Evolutionary conservation across 2,797 vertebrate species (phyloP), one percentile per base, ranked within the genome.

Genomic region (Lateolabrax maculatus): DNA sequence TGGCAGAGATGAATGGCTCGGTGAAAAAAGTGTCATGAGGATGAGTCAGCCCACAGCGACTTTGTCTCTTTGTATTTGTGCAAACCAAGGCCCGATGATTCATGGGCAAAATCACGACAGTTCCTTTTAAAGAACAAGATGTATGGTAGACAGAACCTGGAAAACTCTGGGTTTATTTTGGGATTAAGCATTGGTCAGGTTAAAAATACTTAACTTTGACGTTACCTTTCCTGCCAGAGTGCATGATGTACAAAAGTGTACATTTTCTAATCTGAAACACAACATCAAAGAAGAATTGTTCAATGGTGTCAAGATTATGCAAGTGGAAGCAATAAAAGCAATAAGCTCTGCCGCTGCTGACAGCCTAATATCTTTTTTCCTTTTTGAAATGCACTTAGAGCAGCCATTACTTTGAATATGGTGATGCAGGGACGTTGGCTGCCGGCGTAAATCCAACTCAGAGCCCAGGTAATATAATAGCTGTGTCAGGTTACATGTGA

Each of bases 351-450:
- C 51, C 27, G 21, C 79, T 49, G 80, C 68, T 87, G 86, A 86
- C 79, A 84, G 61, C 41, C 72, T 86, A 77, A 87, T 87, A 77
- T 82, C 48, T 82, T 82, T 85, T 65, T 74, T 73, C 57, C 72
- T 64, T 77, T 77, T 79, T 84, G 68, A 90, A 93, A 90, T 86
- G 77, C 81, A 89, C 86, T 92, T 81, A 92, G 84, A 78, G 86
- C 79, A 62, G 71, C 86, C 84, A 88, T 93, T 89, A 90, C 73
- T 88, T 84, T 90, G 86, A 90, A 89, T 91, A 89, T 87, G 89
- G 79, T 80, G 88, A 92, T 90, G 69, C 77, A 68, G 71, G 85
- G 81, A 83, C 25, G 12, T 25, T 16, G 70, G 67, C 80, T 86
- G 90, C 79, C 81, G 11, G 76, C 56, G 56, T 80, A 79, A 66